Base-by-base conservation (phyloP, 2,888 invertebrate species). In the Drosophila heteroneura region DNA sequence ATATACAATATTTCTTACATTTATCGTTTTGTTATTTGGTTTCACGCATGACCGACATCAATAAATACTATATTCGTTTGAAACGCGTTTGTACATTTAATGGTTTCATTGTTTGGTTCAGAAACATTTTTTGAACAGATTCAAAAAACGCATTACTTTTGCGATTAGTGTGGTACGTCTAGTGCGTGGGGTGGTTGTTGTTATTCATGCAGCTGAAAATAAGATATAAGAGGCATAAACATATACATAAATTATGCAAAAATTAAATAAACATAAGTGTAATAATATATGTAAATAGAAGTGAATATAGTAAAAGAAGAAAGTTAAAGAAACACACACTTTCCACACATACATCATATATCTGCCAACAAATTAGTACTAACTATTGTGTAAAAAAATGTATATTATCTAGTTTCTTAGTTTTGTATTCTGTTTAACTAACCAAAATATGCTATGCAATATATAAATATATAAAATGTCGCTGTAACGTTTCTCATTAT, bases 121-220 rank as follows among this genome's bases (percentile, higher is more conserved):
- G 86, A 93, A 93, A 90, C 93, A 93, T 78, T 93, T 92, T 82
- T 92, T 92, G 76, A 93, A 92, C 63, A 93, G 82, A 84, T 90
- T 92, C 71, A 93, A 85, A 87, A 93, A 91, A 83, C 90, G 88
- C 79, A 92, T 88, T 83, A 92, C 86, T 88, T 91, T 91, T 75
- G 89, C 89, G 84, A 92, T 91, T 78, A 93, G 79, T 83, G 85
- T 90, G 80, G 91, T 91, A 89, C 92, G 91, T 92, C 92, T 90
- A 92, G 91, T 91, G 91, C 92, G 92, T 88, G 91, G 92, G 76
- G 86, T 90, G 89, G 91, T 90, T 82, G 91, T 84, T 92, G 92
- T 91, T 92, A 92, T 92, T 93, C 93, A 93, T 93, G 93, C 93
- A 92, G 93, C 93, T 93, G 93, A 83, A 93, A 93, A 82, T 82